Base-by-base conservation (phyloP, 2,888 invertebrate genomes). In the Apeira syringaria region DNA sequence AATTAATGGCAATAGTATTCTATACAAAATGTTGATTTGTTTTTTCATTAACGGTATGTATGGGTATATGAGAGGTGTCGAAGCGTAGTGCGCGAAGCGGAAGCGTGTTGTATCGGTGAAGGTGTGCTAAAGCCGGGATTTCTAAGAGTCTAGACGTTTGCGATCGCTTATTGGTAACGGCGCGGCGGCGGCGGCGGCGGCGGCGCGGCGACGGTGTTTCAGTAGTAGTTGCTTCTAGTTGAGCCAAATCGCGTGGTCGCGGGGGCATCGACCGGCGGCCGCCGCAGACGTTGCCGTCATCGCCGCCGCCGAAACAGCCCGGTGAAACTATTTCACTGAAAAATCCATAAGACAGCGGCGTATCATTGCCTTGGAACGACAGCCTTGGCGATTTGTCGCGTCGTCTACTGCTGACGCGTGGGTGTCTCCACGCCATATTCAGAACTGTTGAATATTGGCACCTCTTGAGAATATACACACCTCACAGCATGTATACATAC, bases 311-410 rank as follows among this genome's bases (percentile, higher is more conserved):
- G 73, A 71, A 74, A 69, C 69, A 65, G 66, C 71, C 68, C 74
- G 69, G 76, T 80, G 80, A 82, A 84, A 88, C 83, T 86, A 86
- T 87, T 88, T 85, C 80, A 80, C 87, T 88, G 88, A 88, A 88
- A 88, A 86, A 80, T 85, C 76, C 68, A 72, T 63, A 74, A 78
- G 60, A 78, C 31, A 76, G 78, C 74, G 77, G 63, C 81, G 74
- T 77, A 84, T 80, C 80, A 81, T 83, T 81, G n/a, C n/a, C n/a
- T n/a, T n/a, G n/a, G 79, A 75, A 81, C 43, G 75, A 64, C 85
- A 86, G 83, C 88, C 88, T 87, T 88, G 87, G 74, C 77, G 80
- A 75, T 78, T 77, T 82, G 86, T 84, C 88, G 86, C 84, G 80
- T 78, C 82, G 85, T 77, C 83, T 81, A 61, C 74, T 28, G 34